Conservation (phyloP, 2,888 invertebrate genomes). For the Perdita meconis region DNA sequence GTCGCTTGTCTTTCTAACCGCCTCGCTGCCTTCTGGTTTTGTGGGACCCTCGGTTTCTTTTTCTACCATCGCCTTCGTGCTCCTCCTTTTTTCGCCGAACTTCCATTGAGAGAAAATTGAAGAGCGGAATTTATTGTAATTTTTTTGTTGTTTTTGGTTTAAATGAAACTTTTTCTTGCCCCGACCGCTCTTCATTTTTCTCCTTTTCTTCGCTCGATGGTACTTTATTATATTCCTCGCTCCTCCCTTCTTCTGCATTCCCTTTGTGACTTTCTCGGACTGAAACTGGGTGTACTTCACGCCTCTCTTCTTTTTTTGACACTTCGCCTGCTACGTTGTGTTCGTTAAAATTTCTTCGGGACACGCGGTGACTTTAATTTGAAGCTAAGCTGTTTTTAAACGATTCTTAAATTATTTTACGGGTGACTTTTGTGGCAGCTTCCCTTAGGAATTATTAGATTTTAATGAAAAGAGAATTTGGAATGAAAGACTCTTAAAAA, state of each 20-base stretch:
- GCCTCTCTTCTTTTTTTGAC: too few relatives aligned
- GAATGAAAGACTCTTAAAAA: too few relatives aligned
- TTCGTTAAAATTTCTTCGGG: too few relatives aligned
- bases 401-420: too few relatives aligned
- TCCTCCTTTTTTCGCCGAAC: background rate
- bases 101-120: conserved; percentile 40
- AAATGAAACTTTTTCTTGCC: background rate
- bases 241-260: background rate
- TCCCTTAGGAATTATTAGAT: too few relatives aligned
- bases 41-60: conserved; percentile 27
- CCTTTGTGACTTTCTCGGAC: too few relatives aligned
- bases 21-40: conserved; percentile 35
- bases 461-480: too few relatives aligned
- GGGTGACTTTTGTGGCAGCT: too few relatives aligned
- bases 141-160: conserved; percentile 14
- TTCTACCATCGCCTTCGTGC: background rate
- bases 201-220: background rate
- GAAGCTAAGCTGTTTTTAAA: too few relatives aligned
- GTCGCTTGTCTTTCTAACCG: conserved; percentile 29
- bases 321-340: too few relatives aligned
- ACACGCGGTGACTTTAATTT: too few relatives aligned
- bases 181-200: background rate
- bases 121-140: background rate
- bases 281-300: too few relatives aligned
- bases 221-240: background rate